Conservation (phyloP, 2,113 vertebrate species). For the Andinoacara biseriatus region DNA sequence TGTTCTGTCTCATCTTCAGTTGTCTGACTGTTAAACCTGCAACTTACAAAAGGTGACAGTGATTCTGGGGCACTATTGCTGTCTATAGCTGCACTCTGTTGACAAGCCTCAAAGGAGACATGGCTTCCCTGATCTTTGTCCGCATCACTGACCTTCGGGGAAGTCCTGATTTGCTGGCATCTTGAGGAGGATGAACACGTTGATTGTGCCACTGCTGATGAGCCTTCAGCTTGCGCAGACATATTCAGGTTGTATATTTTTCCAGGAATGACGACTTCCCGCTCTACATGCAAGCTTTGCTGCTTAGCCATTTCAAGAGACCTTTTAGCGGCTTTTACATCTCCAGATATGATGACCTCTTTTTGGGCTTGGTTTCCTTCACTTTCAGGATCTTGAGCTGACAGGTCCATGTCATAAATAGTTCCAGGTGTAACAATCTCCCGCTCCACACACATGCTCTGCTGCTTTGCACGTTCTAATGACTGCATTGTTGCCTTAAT, state of each 20-base stretch:
- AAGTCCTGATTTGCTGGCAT: constrained; percentile 76
- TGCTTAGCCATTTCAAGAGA: constrained; percentile 89
- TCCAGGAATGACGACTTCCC: constrained; percentile 82
- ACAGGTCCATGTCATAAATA: constrained; percentile 82
- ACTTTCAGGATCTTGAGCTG: constrained; percentile 74
- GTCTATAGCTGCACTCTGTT: constrained; percentile 78
- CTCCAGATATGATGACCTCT: constrained; percentile 87
- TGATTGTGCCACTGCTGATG: constrained; percentile 76
- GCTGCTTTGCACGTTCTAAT: constrained; percentile 80
- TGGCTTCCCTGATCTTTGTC: constrained; percentile 76
- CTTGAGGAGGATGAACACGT: constrained; percentile 72
- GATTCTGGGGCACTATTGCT: constrained; percentile 79
- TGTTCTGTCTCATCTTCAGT: constrained; percentile 82
- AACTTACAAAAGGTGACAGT: constrained; percentile 74
- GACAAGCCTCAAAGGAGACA: constrained; percentile 72
- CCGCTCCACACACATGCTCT: constrained; percentile 77
- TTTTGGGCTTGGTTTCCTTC: constrained; percentile 76
- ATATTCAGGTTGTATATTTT: constrained; percentile 79
- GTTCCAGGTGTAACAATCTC: constrained; percentile 65
- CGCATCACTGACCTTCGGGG: constrained; percentile 93
- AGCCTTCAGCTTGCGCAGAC: constrained; percentile 76
- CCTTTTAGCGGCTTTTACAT: constrained; percentile 86
- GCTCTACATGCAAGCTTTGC: constrained; percentile 86
- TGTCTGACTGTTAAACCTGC: constrained; percentile 81
- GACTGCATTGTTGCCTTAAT: constrained; percentile 81